A percentile compares a stretch with the other conserved stretches of the same genome.
Conservation (phyloP, 2,113 vertebrate species). For the Carassius gibelio region DNA sequence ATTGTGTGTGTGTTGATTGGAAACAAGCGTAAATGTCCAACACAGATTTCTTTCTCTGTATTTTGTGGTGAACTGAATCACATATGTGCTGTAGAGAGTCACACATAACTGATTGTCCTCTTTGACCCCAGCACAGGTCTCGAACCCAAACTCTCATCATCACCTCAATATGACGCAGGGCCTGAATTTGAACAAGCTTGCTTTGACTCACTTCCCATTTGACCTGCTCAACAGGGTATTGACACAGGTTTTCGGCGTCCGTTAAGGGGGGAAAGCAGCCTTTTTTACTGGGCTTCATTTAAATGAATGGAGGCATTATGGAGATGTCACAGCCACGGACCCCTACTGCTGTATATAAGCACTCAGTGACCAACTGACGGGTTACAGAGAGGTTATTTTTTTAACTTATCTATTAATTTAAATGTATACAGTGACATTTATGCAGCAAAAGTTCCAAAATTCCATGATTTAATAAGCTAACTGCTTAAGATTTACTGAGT, state of each 20-base stretch:
- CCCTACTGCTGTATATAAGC: slow-evolving; percentile 42
- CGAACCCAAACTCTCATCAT: slow-evolving; percentile 41
- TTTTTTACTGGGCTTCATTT: slow-evolving; percentile 56
- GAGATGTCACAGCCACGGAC: slow-evolving; percentile 34
- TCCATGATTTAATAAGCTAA: not conserved
- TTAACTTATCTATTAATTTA: slow-evolving; percentile 7
- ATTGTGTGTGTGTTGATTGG: not conserved
- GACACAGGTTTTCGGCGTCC: slow-evolving; percentile 67
- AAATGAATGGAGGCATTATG: slow-evolving; percentile 71
- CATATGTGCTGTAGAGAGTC: slow-evolving; percentile 3
- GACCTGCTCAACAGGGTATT: slow-evolving; percentile 60
- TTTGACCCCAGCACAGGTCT: slow-evolving; percentile 18
- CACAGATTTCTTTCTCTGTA: not conserved
- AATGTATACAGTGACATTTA: not conserved
- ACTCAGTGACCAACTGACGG: not conserved
- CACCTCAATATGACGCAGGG: slow-evolving; percentile 34
- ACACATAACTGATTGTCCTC: slow-evolving; percentile 16
- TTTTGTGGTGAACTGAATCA: not conserved
- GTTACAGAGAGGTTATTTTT: not conserved
- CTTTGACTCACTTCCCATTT: slow-evolving; percentile 67
- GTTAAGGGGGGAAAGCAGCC: slow-evolving; percentile 58
- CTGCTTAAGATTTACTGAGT: not conserved
- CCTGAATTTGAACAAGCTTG: slow-evolving; percentile 61
- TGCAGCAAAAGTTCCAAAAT: not conserved
- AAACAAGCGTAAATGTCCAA: not conserved